Conservation (phyloP, 2,797 vertebrate genomes). For the Erethizon dorsatum region DNA sequence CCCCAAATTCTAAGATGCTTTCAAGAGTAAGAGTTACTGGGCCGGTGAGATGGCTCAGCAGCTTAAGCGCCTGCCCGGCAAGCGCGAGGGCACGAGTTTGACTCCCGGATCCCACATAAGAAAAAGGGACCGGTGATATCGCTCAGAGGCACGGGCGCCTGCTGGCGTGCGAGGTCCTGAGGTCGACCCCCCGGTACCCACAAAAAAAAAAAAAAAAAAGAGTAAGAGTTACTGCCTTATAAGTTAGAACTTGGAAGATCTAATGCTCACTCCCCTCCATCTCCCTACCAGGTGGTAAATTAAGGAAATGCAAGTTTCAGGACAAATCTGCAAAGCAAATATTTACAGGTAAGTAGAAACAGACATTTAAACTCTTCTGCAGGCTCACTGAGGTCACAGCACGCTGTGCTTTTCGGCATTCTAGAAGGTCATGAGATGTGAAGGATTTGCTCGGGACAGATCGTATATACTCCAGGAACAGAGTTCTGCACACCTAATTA, state of each 20-base stretch:
- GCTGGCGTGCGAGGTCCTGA: too few relatives aligned
- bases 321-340: slow-evolving; percentile 31
- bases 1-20: neutral
- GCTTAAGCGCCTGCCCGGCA: too few relatives aligned
- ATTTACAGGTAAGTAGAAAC: slow-evolving; percentile 21
- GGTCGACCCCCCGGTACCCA: too few relatives aligned
- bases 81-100: too few relatives aligned
- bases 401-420: neutral
- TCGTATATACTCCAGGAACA: neutral
- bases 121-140: too few relatives aligned
- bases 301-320: slow-evolving; percentile 31
- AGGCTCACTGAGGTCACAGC: neutral
- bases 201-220: too few relatives aligned
- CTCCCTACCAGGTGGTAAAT: slow-evolving; percentile 18
- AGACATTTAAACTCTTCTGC: neutral
- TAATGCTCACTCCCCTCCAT: neutral
- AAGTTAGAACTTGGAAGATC: neutral
- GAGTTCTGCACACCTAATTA: neutral
- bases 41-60: too few relatives aligned
- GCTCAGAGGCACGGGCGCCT: too few relatives aligned
- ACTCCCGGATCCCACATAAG: too few relatives aligned
- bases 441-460: neutral
- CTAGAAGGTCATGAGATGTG: neutral
- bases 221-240: neutral
- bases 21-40: neutral